phyloP scores from a whole-genome alignment of 92 coral and sea anemone genomes.

The Palythoa heliodiscus region DNA sequence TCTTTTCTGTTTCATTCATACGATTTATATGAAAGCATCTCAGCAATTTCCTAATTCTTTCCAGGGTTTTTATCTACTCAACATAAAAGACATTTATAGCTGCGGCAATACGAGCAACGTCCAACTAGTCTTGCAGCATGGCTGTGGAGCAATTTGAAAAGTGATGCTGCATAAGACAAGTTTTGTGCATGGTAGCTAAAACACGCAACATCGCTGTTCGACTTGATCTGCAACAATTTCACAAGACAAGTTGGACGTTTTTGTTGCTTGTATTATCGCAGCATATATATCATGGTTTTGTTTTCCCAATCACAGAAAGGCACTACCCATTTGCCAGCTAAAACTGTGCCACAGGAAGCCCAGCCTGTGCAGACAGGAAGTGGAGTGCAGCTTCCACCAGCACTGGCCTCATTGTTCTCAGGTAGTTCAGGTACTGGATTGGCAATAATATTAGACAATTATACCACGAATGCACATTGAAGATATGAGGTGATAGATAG shows the following conservation, averaged over 20 bases:
- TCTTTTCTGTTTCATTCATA: too few relatives aligned
- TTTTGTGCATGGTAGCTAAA: too few relatives aligned
- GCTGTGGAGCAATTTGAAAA: too few relatives aligned
- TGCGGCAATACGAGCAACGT: too few relatives aligned
- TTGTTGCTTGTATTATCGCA: too few relatives aligned
- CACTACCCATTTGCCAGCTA: constrained; percentile 80
- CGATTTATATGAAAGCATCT: too few relatives aligned
- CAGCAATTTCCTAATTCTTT: too few relatives aligned
- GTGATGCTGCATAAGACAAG: too few relatives aligned
- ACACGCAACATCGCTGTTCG: too few relatives aligned
- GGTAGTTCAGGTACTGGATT: constrained; percentile 55
- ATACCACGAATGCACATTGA: too few relatives aligned
- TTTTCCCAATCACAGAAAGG: constrained; percentile 67
- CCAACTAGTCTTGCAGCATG: too few relatives aligned
- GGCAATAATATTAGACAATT: not conserved
- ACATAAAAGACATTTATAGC: not conserved
- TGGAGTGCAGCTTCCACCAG: constrained; percentile 80
- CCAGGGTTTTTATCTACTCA: not conserved
- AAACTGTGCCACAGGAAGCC: constrained; percentile 50
- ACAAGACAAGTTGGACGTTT: not conserved
- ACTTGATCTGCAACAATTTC: not conserved
- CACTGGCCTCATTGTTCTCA: constrained; percentile 75
- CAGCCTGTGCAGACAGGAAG: constrained; percentile 40
- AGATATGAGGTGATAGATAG: too few relatives aligned
- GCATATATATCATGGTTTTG: not conserved